Evolutionary conservation across 2,888 invertebrate genomes (phyloP).

Genomic region (Drosophila mayaguana): DNA sequence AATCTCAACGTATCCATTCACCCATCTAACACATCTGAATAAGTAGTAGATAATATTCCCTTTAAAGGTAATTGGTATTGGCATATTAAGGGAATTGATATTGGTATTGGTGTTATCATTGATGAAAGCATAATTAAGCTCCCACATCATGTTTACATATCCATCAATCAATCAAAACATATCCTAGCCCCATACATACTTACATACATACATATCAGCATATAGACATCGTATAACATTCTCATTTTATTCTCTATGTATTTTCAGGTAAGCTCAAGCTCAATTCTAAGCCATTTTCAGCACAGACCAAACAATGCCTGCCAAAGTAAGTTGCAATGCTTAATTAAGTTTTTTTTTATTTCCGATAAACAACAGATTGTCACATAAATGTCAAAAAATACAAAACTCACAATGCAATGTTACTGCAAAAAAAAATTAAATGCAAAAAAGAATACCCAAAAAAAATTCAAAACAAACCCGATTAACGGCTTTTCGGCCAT

Average conservation of each 20-base stretch:
- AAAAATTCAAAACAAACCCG: slow-evolving; percentile 23
- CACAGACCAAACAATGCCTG: slow-evolving; percentile 48
- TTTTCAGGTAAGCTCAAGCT: slow-evolving; percentile 42
- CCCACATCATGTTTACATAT: neutral
- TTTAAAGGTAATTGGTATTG: slow-evolving; percentile 3
- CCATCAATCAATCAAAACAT: neutral
- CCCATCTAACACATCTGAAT: neutral
- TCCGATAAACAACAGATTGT: slow-evolving; percentile 25
- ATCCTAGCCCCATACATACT: neutral
- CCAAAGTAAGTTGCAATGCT: slow-evolving; percentile 46
- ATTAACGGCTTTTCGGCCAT: slow-evolving; percentile 51
- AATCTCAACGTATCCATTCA: no score
- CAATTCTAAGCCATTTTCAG: neutral
- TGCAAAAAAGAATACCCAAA: neutral
- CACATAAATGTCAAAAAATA: slow-evolving; percentile 20
- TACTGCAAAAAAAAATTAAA: slow-evolving; percentile 11
- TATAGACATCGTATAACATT: neutral
- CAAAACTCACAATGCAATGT: slow-evolving; percentile 13
- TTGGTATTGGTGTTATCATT: neutral
- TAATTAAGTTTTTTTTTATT: slow-evolving; percentile 21
- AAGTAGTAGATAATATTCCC: neutral
- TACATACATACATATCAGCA: neutral
- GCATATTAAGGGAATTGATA: no score
- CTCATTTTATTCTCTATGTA: slow-evolving; percentile 30
- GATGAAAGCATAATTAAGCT: neutral